A percentile compares a stretch with the other conserved stretches of the same genome.
Evolutionary conservation across 2,797 vertebrate species (phyloP).

Genomic region (Sebastolobus altivelis): DNA sequence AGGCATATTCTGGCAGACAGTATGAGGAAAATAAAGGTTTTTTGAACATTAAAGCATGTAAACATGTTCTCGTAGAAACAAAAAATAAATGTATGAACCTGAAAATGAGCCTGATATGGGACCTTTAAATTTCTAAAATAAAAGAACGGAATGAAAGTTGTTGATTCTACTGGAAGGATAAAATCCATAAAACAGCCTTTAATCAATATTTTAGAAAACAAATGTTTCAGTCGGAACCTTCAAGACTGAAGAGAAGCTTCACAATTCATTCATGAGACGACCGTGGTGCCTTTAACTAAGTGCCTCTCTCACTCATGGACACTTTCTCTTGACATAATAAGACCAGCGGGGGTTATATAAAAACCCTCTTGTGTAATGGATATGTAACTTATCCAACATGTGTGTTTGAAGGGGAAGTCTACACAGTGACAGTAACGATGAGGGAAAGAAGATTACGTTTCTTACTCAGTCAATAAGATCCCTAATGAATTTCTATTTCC

Average conservation of each 20-base stretch:
- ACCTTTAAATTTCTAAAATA: background rate
- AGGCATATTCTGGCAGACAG: too few relatives aligned
- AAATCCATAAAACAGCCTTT: background rate
- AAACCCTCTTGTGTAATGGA: slow-evolving; percentile 78
- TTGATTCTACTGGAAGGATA: background rate
- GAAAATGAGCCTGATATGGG: too few relatives aligned
- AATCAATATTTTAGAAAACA: slow-evolving; percentile 21
- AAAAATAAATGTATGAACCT: too few relatives aligned
- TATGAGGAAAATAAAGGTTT: too few relatives aligned
- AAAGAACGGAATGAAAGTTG: background rate
- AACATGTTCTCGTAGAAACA: too few relatives aligned
- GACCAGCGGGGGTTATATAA: slow-evolving; percentile 76
- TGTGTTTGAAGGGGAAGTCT: slow-evolving; percentile 26
- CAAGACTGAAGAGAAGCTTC: slow-evolving; percentile 10
- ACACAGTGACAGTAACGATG: background rate
- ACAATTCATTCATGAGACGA: slow-evolving; percentile 6
- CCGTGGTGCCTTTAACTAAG: slow-evolving; percentile 48
- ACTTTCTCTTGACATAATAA: slow-evolving; percentile 76
- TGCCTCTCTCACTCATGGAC: slow-evolving; percentile 47
- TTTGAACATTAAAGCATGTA: too few relatives aligned
- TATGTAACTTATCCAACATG: slow-evolving; percentile 57
- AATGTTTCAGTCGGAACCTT: slow-evolving; percentile 12
- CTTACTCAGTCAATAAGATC: background rate
- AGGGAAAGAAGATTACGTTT: background rate
- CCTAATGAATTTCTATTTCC: background rate